A percentile compares a stretch with the other conserved stretches of the same genome.
Conservation (phyloP, 2,888 invertebrate species). For the Sepiola atlantica region DNA sequence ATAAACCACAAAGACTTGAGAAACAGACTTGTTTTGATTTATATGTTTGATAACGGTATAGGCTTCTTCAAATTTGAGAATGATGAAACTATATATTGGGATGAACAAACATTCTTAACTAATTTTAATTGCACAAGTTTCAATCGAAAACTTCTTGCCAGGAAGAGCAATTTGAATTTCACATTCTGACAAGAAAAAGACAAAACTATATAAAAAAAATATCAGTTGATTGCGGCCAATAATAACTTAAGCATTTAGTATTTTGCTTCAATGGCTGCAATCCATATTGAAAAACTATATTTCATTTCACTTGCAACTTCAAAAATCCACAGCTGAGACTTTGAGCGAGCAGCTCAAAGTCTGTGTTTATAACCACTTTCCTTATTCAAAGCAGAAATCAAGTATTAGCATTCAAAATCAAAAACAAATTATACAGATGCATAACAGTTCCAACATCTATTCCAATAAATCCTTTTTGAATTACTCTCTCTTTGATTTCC, state of each 20-base stretch:
- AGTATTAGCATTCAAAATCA: not conserved
- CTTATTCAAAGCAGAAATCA: not conserved
- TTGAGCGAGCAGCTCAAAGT: not conserved
- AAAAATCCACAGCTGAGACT: not conserved
- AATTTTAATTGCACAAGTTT: not conserved
- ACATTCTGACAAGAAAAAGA: not conserved
- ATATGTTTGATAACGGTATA: too few species aligned
- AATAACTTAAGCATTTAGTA: not conserved
- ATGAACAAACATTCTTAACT: not conserved
- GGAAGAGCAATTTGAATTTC: not conserved
- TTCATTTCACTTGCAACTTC: not conserved
- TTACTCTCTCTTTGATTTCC: not conserved
- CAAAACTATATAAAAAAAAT: not conserved
- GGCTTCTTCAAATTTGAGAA: too few species aligned
- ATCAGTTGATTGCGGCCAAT: not conserved
- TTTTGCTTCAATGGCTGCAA: not conserved
- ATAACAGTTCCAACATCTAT: slow-evolving; percentile 6
- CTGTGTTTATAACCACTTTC: not conserved
- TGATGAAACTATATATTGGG: too few species aligned
- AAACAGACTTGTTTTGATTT: too few species aligned
- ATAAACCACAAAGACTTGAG: too few species aligned
- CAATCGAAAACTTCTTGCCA: not conserved
- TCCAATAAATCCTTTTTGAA: slow-evolving; percentile 9
- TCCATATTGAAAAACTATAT: not conserved
- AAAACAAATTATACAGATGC: slow-evolving; percentile 15